Base-by-base conservation (phyloP, 64 coral and sea anemone species). In the Porites australiensis region DNA sequence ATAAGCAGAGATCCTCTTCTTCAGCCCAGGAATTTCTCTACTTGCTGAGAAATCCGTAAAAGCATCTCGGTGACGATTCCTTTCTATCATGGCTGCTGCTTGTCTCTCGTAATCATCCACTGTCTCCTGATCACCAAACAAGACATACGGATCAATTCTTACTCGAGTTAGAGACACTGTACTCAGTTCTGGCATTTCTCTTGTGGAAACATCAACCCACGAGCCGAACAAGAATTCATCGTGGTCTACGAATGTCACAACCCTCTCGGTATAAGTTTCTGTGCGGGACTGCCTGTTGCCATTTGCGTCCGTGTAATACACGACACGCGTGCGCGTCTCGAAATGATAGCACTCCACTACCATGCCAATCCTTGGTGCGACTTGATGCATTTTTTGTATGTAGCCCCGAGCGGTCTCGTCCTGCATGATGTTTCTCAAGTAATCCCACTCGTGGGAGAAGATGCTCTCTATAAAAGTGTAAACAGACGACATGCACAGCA, bases 371-470 rank as follows among this genome's bases (percentile, higher is more conserved):
- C 48, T 87, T 4, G 95, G 95, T 51, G 80, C 72, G 10, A 96
- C 95, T 10, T 79, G 16, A 1, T 89, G 95, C 95, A 96, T 93
- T 9, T 86, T 72, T 22, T 83, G 70, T 9, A 96, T 64, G 27
- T 96, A 96, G 61, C 83, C 91, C 95, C 78, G 89, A 12, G 95
- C 95, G 19, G 95, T 93, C 60, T 96, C 95, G 43, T 96, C 95
- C 57, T 89, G 63, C 87, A 96, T 93, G 71, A 96, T 93, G 43
- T 96, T 96, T 63, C 77, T 93, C 8, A 96, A 54, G 52, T 96
- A 96, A 21, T 83, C 70, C 64, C 80, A 47, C 50, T 96, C 95
- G 64, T 93, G 90, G 4, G 90, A 96, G 87, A 66, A 96, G 49
- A 55, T 23, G 57, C 95, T 96, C 46, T 96, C 95, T 54, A 96